Evolutionary conservation across 2,888 invertebrate genomes (phyloP).

Genomic region (Meghimatium bilineatum): DNA sequence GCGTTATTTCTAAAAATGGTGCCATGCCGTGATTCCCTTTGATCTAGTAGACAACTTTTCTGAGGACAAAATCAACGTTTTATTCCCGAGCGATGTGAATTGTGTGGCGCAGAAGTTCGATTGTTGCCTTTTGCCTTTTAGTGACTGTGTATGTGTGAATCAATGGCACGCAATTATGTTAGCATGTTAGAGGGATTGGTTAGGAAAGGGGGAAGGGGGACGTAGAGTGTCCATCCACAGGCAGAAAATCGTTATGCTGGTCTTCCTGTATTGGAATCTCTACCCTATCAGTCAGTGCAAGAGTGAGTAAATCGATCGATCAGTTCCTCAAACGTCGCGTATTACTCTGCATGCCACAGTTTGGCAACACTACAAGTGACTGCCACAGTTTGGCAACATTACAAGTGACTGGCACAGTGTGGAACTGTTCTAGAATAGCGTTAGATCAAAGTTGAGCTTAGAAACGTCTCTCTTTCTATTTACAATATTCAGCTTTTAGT

Average conservation of each 20-base stretch:
- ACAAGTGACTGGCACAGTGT: neutral
- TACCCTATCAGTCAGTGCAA: neutral
- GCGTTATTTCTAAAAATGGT: too few relatives aligned
- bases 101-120: neutral
- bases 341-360: slow-evolving; percentile 5
- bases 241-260: slow-evolving; percentile 26
- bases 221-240: neutral
- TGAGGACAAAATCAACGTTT: neutral
- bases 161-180: neutral
- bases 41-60: neutral
- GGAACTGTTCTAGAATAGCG: neutral
- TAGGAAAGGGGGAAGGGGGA: neutral
- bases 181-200: neutral
- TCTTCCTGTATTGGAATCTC: neutral
- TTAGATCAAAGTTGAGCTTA: too few relatives aligned
- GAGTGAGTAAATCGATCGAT: neutral
- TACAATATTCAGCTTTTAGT: too few relatives aligned
- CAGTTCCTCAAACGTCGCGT: neutral
- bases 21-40: neutral
- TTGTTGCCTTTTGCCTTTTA: slow-evolving; percentile 9
- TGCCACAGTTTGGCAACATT: slow-evolving; percentile 20
- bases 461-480: too few relatives aligned
- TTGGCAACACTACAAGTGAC: slow-evolving; percentile 9
- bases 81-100: neutral
- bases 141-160: neutral